Evolutionary conservation across 1,140 invertebrate species (phyloP).

Genomic region (Polyergus mexicanus): DNA sequence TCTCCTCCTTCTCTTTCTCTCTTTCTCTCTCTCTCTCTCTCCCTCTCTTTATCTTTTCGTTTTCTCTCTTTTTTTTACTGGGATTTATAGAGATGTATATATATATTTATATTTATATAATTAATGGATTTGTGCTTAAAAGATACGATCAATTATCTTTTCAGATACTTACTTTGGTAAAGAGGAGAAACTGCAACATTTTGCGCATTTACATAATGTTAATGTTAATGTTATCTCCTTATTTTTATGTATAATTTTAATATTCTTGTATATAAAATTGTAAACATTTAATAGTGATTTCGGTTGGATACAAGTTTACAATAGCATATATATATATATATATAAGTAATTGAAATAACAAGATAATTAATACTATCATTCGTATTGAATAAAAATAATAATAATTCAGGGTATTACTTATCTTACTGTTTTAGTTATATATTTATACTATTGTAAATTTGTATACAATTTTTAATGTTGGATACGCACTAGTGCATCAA

Average conservation of each 20-base stretch:
- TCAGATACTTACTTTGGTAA: not conserved
- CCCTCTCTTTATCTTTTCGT: constrained; percentile 16
- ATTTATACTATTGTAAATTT: no score
- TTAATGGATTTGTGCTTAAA: constrained; percentile 8
- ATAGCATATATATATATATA: no score
- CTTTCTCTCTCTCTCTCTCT: constrained; percentile 21
- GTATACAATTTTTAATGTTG: no score
- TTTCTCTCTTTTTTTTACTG: constrained; percentile 5
- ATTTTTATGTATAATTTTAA: constrained; percentile 2
- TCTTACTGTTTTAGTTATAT: not conserved
- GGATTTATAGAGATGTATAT: not conserved
- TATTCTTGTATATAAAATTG: not conserved
- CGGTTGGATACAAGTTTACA: no score
- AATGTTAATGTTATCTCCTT: not conserved
- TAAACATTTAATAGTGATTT: not conserved
- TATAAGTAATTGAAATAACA: no score
- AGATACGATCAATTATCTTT: not conserved
- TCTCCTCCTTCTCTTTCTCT: constrained; percentile 47
- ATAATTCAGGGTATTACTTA: not conserved
- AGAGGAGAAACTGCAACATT: not conserved
- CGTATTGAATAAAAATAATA: no score
- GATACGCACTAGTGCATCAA: not conserved
- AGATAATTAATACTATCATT: no score
- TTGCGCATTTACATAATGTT: not conserved
- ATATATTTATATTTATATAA: not conserved